A percentile compares a stretch with the other conserved stretches of the same genome.
phyloP scores from a whole-genome alignment of 2,797 vertebrate species.

The Falco peregrinus region DNA sequence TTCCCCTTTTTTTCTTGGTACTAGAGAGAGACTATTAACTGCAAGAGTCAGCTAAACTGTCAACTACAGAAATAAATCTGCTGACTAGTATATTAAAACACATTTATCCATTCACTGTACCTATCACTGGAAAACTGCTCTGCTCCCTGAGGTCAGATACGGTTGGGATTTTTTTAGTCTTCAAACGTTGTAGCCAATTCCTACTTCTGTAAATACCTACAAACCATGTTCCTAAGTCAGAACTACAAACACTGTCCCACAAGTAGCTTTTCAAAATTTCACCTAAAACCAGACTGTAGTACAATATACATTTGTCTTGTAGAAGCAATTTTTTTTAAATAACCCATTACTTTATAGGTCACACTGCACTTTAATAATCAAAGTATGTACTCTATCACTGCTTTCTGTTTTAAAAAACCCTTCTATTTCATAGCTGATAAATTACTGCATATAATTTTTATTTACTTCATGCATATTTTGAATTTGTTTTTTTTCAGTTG shows the following conservation, averaged over 20 bases:
- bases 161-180: not conserved
- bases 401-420: not conserved
- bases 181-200: not conserved
- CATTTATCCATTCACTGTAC: not conserved
- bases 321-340: not conserved
- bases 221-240: not conserved
- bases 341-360: not conserved
- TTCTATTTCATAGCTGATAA: not conserved
- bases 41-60: conserved; percentile 13
- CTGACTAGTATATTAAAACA: conserved; percentile 15
- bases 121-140: not conserved
- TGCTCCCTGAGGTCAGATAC: not conserved
- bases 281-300: not conserved
- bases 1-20: not conserved
- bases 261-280: not conserved
- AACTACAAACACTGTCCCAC: not conserved
- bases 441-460: not conserved
- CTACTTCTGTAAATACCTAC: not conserved
- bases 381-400: not conserved
- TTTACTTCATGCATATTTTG: not conserved
- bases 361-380: not conserved
- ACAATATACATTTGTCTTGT: not conserved
- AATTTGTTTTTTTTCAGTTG: not conserved
- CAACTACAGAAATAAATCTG: conserved; percentile 31
- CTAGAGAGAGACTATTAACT: not conserved